Evolutionary conservation across 2,888 invertebrate species (phyloP).

Genomic region (Pycnomerus fuliginosus): DNA sequence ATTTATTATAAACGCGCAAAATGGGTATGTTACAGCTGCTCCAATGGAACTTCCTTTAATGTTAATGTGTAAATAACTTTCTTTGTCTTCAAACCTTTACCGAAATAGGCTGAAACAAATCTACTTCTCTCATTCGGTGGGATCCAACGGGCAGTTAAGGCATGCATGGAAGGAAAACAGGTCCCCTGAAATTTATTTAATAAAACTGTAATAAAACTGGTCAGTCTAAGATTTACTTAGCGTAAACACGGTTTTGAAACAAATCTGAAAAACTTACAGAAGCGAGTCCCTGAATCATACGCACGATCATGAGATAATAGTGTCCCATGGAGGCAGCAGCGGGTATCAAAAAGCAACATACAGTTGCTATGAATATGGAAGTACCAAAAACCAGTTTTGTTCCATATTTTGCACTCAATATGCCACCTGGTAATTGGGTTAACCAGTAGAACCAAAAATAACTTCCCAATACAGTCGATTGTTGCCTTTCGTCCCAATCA

Average conservation of each 20-base stretch:
- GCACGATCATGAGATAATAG: constrained; percentile 58
- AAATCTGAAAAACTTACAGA: constrained; percentile 58
- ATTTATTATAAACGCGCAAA: constrained; percentile 67
- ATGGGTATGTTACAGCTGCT: constrained; percentile 66
- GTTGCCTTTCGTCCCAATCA: constrained; percentile 66
- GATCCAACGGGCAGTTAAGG: constrained; percentile 78
- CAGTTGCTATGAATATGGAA: constrained; percentile 62
- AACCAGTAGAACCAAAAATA: constrained; percentile 75
- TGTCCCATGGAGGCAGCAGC: constrained; percentile 60
- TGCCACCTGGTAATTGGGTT: constrained; percentile 71
- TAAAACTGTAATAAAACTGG: constrained; percentile 2
- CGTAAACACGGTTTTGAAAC: too few species aligned
- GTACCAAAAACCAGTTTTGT: constrained; percentile 71
- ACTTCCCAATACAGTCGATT: constrained; percentile 59
- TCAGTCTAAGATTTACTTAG: too few species aligned
- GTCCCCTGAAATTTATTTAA: constrained; percentile 56
- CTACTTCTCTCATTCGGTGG: constrained; percentile 77
- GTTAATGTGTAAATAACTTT: constrained; percentile 14
- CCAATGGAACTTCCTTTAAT: constrained; percentile 63
- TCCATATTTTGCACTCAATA: constrained; percentile 67
- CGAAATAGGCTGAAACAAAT: constrained; percentile 46
- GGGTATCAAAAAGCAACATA: constrained; percentile 68
- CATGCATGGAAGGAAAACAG: constrained; percentile 77
- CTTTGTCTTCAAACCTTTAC: too few species aligned
- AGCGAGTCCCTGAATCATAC: constrained; percentile 68